Evolutionary conservation across 1,140 invertebrate genomes (phyloP), one percentile per base, ranked within the genome.

Genomic region (Orussus abietinus): DNA sequence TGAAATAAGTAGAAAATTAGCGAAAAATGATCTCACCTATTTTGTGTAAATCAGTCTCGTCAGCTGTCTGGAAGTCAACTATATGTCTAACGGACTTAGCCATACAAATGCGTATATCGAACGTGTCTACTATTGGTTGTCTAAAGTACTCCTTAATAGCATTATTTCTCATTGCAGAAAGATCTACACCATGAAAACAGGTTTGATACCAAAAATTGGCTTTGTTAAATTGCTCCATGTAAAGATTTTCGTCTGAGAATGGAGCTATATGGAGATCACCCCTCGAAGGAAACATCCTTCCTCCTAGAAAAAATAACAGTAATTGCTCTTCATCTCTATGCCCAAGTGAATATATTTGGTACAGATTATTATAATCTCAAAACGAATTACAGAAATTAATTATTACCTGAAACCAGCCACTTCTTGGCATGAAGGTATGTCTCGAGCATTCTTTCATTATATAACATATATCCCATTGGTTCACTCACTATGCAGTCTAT

Each of bases 381-480:
- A n/a, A n/a, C n/a, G n/a, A n/a, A 32, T 9, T 13, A 33, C 13
- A 5, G 9, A 33, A 3, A n/a, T 9, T 33, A 33, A 33, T n/a
- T 33, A 14, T 32, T 93, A 64, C 84, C 84, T 33, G 91, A 87
- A 74, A 86, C 87, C 9, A 99, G 77, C 92, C 94, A 99, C 64
- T 98, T 98, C 64, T 98, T 96, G 3, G 96, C 95, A 76, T 98
- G 95, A 30, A 99, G 75, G 75, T 96, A 99, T 4, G 94, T 97
- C 76, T 99, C 96, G 46, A 99, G 75, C 96, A 99, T 99, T 51
- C 96, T 79, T 74, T 99, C 96, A 75, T 99, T 99, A 62, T 97
- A 97, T 7, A 99, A 75, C 96, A 99, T 99, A 62, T 99, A 99
- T 17, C 96, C 96, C 96, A 99, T 99, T 1, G 96, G 96, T 74